Evolutionary conservation across 2,113 vertebrate species (phyloP).

Genomic region (Nothoprocta perdicaria): DNA sequence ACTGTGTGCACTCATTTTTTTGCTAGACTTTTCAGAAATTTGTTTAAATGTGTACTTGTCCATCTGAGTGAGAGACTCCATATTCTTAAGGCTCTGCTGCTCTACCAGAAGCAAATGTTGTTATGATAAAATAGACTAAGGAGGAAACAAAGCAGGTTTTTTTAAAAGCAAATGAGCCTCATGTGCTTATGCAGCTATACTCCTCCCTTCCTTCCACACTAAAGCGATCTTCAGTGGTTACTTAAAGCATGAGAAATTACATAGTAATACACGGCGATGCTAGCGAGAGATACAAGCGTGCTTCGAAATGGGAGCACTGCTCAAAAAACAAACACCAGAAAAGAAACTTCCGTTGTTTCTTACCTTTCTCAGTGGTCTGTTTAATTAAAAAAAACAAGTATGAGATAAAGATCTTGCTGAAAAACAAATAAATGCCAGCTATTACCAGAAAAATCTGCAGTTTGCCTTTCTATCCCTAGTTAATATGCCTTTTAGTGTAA

Average conservation of each 20-base stretch:
- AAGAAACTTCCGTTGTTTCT: conserved; percentile 41
- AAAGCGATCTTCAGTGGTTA: conserved; percentile 43
- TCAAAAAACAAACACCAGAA: conserved; percentile 20
- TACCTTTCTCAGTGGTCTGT: conserved; percentile 46
- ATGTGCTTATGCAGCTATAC: conserved; percentile 17
- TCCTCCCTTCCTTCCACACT: conserved; percentile 48
- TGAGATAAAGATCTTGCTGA: conserved; percentile 60
- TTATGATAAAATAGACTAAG: conserved; percentile 58
- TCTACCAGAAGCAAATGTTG: conserved; percentile 52
- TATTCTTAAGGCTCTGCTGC: conserved; percentile 21
- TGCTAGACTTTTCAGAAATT: neutral
- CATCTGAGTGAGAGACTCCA: neutral
- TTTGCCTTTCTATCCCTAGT: neutral
- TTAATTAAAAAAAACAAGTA: conserved; percentile 56
- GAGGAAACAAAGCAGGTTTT: conserved; percentile 58
- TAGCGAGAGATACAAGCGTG: neutral
- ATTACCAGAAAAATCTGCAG: neutral
- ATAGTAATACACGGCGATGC: conserved; percentile 39
- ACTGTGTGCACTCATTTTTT: neutral
- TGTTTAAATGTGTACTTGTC: neutral
- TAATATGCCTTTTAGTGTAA: neutral
- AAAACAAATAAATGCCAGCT: conserved; percentile 24
- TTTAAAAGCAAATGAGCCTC: conserved; percentile 57
- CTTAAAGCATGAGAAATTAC: conserved; percentile 34
- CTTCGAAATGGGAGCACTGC: conserved; percentile 34